phyloP scores from a whole-genome alignment of 2,113 vertebrate species.

The Entelurus aequoreus region DNA sequence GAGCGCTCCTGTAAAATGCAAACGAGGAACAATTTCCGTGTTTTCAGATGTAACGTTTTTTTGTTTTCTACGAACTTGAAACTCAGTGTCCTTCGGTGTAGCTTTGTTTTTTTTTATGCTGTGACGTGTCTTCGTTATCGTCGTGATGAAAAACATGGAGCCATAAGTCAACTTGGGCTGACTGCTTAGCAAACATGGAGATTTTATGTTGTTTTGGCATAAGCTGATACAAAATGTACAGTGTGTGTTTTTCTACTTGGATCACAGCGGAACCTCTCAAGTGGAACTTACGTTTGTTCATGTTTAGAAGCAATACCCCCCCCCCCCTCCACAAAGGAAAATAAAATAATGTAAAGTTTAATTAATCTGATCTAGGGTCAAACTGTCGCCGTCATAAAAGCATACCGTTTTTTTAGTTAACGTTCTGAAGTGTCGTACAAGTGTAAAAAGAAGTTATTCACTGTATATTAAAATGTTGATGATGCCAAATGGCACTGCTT shows the following conservation, averaged over 20 bases:
- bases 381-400: no score
- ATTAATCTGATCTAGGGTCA: neutral
- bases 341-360: neutral
- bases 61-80: conserved; percentile 61
- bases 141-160: conserved; percentile 28
- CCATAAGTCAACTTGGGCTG: conserved; percentile 52
- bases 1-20: conserved; percentile 35
- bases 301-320: neutral
- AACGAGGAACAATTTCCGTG: conserved; percentile 40
- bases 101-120: conserved; percentile 30
- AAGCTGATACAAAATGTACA: neutral
- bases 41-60: conserved; percentile 46
- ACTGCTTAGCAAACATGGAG: neutral
- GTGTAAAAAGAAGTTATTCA: no score
- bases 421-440: no score
- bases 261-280: conserved; percentile 1
- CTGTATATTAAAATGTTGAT: no score
- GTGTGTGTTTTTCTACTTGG: neutral
- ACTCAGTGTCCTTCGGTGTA: conserved; percentile 45
- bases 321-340: neutral
- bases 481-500: no score
- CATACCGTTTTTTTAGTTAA: no score
- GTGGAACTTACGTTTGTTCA: neutral
- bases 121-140: conserved; percentile 44
- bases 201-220: neutral